A percentile compares a stretch with the other conserved stretches of the same genome.
These are phyloP conservation scores for Campoplex nolae DNA, from an alignment of 2,888 invertebrate species.

Conservation along the genomic window DNA sequence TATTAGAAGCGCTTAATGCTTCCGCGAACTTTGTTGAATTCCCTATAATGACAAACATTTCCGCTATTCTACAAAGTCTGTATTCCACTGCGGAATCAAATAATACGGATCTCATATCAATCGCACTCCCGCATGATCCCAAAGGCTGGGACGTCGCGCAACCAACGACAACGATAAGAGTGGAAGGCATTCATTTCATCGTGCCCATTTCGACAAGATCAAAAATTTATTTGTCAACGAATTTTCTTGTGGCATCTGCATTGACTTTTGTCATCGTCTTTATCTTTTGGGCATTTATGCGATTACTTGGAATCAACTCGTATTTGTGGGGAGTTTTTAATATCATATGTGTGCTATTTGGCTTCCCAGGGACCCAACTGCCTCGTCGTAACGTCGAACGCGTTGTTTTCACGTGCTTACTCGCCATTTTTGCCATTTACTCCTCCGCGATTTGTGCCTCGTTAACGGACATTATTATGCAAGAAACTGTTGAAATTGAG, in stretches of 20 bases:
- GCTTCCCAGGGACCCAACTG: not conserved
- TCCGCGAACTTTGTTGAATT: no score
- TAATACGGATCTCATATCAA: constrained; percentile 31
- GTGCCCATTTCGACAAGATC: not conserved
- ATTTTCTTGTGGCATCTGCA: not conserved
- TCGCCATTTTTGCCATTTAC: constrained; percentile 2
- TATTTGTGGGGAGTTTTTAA: not conserved
- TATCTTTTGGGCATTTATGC: not conserved
- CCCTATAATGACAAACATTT: no score
- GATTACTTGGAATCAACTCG: not conserved
- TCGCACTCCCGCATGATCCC: not conserved
- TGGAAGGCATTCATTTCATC: constrained; percentile 46
- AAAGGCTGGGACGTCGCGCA: not conserved
- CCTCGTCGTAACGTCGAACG: constrained; percentile 58
- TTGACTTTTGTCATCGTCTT: constrained; percentile 41
- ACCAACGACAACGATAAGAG: constrained; percentile 11
- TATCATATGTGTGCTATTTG: not conserved
- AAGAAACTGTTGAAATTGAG: constrained; percentile 12
- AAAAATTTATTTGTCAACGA: constrained; percentile 2
- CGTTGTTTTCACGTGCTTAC: no score
- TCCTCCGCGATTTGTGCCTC: constrained; percentile 55
- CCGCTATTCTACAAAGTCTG: no score
- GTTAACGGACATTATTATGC: constrained; percentile 57
- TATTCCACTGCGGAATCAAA: not conserved
- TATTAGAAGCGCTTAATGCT: no score